These are phyloP conservation scores for Panonychus citri DNA, from an alignment of 1,140 invertebrate genomes.

Conservation along the genomic window DNA sequence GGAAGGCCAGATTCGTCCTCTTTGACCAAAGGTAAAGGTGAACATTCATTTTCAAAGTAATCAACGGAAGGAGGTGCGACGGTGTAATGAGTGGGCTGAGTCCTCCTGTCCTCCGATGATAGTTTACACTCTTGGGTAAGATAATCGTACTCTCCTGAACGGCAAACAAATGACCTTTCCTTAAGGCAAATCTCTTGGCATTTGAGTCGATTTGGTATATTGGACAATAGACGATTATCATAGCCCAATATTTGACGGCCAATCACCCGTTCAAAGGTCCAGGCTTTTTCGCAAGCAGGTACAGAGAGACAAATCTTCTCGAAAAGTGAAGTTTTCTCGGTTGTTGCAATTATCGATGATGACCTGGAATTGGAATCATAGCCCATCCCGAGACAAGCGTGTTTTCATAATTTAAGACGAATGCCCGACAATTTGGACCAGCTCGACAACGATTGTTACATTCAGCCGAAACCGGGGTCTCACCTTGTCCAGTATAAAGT, in stretches of 20 bases:
- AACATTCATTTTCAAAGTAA: conserved; percentile 30
- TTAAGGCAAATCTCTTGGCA: conserved; percentile 28
- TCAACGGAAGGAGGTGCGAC: conserved; percentile 23
- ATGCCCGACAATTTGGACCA: conserved; percentile 12
- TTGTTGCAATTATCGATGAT: conserved; percentile 3
- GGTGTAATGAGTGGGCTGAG: conserved; percentile 22
- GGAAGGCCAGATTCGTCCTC: not conserved
- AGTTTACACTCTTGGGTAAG: conserved; percentile 24
- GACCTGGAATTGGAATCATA: conserved; percentile 2
- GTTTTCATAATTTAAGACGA: conserved; percentile 14
- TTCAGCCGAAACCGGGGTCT: conserved; percentile 14
- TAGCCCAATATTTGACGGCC: conserved; percentile 24
- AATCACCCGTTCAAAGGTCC: conserved; percentile 24
- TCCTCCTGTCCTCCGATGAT: conserved; percentile 23
- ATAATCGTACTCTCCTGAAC: conserved; percentile 26
- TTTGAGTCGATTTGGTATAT: conserved; percentile 21
- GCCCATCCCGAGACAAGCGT: conserved; percentile 12
- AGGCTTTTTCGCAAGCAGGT: conserved; percentile 17
- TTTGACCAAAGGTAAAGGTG: not conserved
- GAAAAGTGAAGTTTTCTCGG: conserved; percentile 16
- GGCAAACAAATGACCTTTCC: conserved; percentile 28
- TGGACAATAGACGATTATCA: conserved; percentile 19
- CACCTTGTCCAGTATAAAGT: conserved; percentile 11
- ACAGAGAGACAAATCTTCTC: conserved; percentile 15
- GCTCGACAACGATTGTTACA: conserved; percentile 14